Percentiles rank a stretch among this genome's conserved stretches.
Evolutionary conservation across 2,797 vertebrate species (phyloP).

Genomic region (Myripristis murdjan): DNA sequence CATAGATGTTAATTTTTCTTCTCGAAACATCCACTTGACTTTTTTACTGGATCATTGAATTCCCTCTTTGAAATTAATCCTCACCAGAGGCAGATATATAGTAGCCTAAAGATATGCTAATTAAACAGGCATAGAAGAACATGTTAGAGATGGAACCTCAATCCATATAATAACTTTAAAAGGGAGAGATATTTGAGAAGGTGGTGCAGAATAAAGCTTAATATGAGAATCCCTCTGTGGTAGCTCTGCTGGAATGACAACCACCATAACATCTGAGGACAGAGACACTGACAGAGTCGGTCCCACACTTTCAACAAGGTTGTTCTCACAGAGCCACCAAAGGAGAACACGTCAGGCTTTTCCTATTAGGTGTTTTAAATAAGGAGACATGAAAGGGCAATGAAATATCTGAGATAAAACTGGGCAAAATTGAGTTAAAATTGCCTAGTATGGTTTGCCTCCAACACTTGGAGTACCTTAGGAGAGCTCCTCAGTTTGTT

Average conservation of each 20-base stretch:
- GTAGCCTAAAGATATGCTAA: constrained; percentile 52
- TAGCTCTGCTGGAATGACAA: constrained; percentile 44
- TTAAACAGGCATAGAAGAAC: constrained; percentile 45
- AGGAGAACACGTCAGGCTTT: neutral
- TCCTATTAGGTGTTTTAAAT: too few relatives aligned
- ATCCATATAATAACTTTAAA: constrained; percentile 52
- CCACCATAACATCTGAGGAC: constrained; percentile 30
- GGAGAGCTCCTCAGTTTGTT: too few relatives aligned
- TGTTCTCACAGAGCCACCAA: neutral
- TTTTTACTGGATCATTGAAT: constrained; percentile 33
- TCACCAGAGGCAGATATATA: constrained; percentile 44
- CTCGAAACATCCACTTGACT: constrained; percentile 20
- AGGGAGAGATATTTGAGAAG: constrained; percentile 33
- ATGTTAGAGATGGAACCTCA: constrained; percentile 35
- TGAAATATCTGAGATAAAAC: too few relatives aligned
- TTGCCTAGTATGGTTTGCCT: too few relatives aligned
- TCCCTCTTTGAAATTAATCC: constrained; percentile 55
- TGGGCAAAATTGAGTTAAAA: too few relatives aligned
- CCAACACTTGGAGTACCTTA: too few relatives aligned
- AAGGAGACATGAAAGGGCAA: too few relatives aligned
- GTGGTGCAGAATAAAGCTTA: constrained; percentile 49
- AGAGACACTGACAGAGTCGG: constrained; percentile 36
- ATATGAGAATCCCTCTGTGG: constrained; percentile 26
- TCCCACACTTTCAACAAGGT: constrained; percentile 13
- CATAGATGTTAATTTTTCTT: constrained; percentile 18